Evolutionary conservation across 2,113 vertebrate species (phyloP).

Genomic region (Sylvilagus bachmani): DNA sequence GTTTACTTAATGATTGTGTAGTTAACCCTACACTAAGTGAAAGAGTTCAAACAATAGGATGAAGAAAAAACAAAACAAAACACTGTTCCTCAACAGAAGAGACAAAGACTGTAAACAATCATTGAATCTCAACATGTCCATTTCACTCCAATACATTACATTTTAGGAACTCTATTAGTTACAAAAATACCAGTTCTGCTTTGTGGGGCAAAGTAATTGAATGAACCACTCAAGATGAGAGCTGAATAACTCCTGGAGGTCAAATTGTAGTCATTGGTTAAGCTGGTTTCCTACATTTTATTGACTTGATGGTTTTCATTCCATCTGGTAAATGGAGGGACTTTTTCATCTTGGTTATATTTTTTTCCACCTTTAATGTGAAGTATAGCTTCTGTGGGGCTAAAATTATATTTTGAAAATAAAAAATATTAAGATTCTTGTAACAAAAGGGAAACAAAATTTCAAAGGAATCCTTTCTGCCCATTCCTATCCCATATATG

Average conservation of each 20-base stretch:
- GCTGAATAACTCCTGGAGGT: background rate
- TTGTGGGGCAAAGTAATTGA: background rate
- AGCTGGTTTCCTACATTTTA: background rate
- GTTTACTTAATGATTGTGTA: too few species aligned
- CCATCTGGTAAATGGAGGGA: background rate
- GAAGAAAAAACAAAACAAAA: too few species aligned
- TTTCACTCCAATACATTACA: too few species aligned
- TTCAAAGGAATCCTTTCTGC: background rate
- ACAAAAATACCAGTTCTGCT: background rate
- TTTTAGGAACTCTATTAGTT: too few species aligned
- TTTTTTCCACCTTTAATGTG: background rate
- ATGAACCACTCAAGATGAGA: background rate
- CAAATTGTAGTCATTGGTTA: background rate
- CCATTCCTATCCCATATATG: background rate
- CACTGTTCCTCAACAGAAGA: too few species aligned
- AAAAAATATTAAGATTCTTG: constrained; percentile 10
- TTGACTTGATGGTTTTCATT: background rate
- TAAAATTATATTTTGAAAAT: background rate
- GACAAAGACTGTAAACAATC: too few species aligned
- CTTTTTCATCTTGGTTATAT: background rate
- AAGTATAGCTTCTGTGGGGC: background rate
- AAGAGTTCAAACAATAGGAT: too few species aligned
- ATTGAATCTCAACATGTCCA: too few species aligned
- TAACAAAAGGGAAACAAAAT: background rate
- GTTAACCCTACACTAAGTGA: too few species aligned